phyloP scores from a whole-genome alignment of 2,113 vertebrate genomes.

The Strigops habroptila region DNA sequence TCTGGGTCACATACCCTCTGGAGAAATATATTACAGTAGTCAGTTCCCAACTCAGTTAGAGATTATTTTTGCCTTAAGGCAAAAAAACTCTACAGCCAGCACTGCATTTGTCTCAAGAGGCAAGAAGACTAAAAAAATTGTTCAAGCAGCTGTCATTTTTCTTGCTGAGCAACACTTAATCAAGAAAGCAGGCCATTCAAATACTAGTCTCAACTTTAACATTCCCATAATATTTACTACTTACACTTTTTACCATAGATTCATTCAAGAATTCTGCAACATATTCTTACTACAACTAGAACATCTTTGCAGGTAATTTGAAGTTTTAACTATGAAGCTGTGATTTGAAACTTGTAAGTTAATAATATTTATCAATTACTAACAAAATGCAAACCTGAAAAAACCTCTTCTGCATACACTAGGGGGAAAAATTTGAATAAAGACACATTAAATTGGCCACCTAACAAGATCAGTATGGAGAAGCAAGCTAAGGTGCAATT shows the following conservation, averaged over 20 bases:
- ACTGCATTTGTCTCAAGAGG: background rate
- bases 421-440: background rate
- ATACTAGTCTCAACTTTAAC: background rate
- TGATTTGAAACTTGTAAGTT: background rate
- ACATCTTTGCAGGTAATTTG: background rate
- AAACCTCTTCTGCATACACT: background rate
- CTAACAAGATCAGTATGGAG: background rate
- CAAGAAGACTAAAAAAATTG: background rate
- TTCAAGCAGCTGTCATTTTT: slow-evolving; percentile 13
- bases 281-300: background rate
- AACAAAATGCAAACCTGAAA: background rate
- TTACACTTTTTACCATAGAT: background rate
- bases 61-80: slow-evolving; percentile 26
- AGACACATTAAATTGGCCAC: background rate
- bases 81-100: slow-evolving; percentile 9
- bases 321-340: background rate
- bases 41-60: slow-evolving; percentile 1
- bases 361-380: background rate
- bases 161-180: background rate
- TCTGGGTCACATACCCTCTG: slow-evolving; percentile 32
- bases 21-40: slow-evolving; percentile 21
- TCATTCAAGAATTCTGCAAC: background rate
- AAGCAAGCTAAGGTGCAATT: background rate
- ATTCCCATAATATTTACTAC: background rate
- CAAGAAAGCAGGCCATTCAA: background rate